phyloP scores from a whole-genome alignment of 2,797 vertebrate genomes.

The Echeneis naucrates region DNA sequence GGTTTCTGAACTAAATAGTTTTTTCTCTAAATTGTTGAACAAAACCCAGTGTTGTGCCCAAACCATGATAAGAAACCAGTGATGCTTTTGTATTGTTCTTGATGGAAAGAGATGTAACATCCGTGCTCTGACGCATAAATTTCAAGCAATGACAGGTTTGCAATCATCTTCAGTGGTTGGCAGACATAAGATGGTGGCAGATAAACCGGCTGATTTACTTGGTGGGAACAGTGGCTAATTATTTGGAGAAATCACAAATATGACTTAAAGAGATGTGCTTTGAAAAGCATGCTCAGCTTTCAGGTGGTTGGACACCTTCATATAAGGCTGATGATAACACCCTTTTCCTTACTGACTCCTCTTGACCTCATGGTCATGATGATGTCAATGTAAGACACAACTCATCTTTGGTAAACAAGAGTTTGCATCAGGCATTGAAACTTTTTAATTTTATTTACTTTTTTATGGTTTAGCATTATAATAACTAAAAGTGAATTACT shows the following conservation, averaged over 20 bases:
- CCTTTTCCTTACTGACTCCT: too few relatives aligned
- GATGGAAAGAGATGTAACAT: not conserved
- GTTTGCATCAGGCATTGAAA: not conserved
- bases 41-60: not conserved
- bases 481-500: not conserved
- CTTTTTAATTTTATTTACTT: too few relatives aligned
- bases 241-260: not conserved
- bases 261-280: too few relatives aligned
- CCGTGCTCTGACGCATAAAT: not conserved
- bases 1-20: not conserved
- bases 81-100: too few relatives aligned
- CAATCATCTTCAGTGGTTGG: not conserved
- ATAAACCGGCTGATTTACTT: not conserved
- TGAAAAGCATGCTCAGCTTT: too few relatives aligned
- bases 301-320: not conserved
- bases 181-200: not conserved
- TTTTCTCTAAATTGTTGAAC: not conserved
- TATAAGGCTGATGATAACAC: not conserved
- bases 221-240: not conserved
- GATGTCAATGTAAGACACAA: not conserved
- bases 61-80: not conserved
- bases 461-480: too few relatives aligned
- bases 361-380: not conserved
- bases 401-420: not conserved
- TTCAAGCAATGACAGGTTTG: too few relatives aligned